phyloP scores from a whole-genome alignment of 2,797 vertebrate genomes.

The Lacerta agilis region DNA sequence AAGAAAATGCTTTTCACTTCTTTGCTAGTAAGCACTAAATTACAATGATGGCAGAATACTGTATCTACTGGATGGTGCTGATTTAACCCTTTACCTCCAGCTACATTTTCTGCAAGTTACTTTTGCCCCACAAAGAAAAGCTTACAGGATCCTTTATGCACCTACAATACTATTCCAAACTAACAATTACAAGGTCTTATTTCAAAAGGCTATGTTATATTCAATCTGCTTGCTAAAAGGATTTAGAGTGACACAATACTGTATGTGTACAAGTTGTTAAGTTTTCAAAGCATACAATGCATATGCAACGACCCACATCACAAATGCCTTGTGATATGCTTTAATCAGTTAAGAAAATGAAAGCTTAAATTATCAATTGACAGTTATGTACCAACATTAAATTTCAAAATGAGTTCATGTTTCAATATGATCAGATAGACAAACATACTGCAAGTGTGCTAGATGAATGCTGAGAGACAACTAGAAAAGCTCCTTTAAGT shows the following conservation, averaged over 20 bases:
- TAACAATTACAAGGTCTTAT: not conserved
- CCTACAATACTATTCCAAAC: not conserved
- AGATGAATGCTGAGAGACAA: not conserved
- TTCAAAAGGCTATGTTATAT: not conserved
- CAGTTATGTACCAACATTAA: not conserved
- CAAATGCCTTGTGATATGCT: not conserved
- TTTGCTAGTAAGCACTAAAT: not conserved
- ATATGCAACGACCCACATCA: not conserved
- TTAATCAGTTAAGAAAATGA: not conserved
- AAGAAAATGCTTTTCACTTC: not conserved
- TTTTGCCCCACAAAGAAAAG: no score
- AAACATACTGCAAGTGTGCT: not conserved
- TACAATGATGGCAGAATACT: not conserved
- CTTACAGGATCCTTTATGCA: no score
- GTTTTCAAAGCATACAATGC: not conserved
- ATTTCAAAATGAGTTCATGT: not conserved
- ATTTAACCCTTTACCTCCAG: no score
- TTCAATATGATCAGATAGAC: not conserved
- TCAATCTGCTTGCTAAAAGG: not conserved
- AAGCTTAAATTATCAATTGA: not conserved
- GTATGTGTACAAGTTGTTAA: no score
- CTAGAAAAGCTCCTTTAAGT: slow-evolving; percentile 18
- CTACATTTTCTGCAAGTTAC: no score
- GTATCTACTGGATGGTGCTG: no score
- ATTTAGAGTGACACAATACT: not conserved